Percentiles rank a stretch among this genome's conserved stretches.
These are phyloP conservation scores for Pteromalus puparum DNA, from an alignment of 1,140 invertebrate genomes.

Conservation along the genomic window DNA sequence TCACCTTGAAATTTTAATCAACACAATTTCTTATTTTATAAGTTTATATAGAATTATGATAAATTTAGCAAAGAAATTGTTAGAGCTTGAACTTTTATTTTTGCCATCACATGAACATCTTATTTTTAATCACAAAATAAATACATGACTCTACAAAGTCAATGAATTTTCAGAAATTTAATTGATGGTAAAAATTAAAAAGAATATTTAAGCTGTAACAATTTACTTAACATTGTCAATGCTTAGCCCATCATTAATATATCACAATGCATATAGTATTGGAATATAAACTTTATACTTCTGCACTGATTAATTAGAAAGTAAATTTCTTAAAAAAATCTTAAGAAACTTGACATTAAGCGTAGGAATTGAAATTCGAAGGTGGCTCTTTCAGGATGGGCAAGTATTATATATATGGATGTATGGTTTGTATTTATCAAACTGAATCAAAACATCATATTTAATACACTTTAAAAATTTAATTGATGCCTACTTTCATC, in stretches of 20 bases:
- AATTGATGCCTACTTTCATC: background rate
- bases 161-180: background rate
- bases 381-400: background rate
- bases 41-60: background rate
- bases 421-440: conserved; percentile 17
- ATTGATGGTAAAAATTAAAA: background rate
- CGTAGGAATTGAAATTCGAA: conserved; percentile 30
- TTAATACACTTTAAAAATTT: conserved; percentile 24
- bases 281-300: background rate
- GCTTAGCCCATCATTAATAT: background rate
- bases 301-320: background rate
- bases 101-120: background rate
- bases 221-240: background rate
- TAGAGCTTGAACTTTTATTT: too few species aligned
- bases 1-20: conserved; percentile 46
- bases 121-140: background rate
- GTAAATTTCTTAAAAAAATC: background rate
- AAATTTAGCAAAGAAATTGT: too few species aligned
- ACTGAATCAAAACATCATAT: background rate
- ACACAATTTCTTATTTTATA: conserved; percentile 39
- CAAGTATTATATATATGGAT: conserved; percentile 11
- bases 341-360: background rate
- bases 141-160: background rate
- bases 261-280: background rate
- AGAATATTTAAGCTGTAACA: conserved; percentile 36